A percentile compares a stretch with the other conserved stretches of the same genome.
Conservation (phyloP, 2,113 vertebrate genomes). For the Clarias gariepinus region DNA sequence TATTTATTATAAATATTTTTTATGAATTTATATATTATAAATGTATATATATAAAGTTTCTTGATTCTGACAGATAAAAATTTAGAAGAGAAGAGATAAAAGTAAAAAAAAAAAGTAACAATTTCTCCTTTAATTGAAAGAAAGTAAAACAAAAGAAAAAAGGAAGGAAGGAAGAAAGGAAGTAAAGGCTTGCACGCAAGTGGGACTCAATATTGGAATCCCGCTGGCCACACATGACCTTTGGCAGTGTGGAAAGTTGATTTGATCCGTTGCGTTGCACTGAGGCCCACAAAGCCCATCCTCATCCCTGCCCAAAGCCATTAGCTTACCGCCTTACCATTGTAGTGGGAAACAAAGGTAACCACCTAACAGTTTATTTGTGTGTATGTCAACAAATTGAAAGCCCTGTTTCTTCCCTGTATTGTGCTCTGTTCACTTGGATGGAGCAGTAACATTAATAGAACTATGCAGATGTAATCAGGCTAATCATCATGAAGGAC, state of each 20-base stretch:
- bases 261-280: constrained; percentile 62
- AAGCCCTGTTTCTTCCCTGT: constrained; percentile 34
- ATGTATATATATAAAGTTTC: too few species aligned
- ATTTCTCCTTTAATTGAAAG: constrained; percentile 35
- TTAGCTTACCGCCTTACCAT: constrained; percentile 55
- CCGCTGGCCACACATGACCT: constrained; percentile 70
- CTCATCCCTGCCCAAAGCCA: constrained; percentile 62
- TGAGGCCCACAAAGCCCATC: constrained; percentile 65
- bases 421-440: constrained; percentile 43
- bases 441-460: constrained; percentile 47
- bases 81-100: not conserved
- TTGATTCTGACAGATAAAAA: too few species aligned
- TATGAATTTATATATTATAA: too few species aligned
- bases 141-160: not conserved
- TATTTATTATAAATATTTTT: too few species aligned
- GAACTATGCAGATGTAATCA: constrained; percentile 43
- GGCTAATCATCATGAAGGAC: constrained; percentile 48
- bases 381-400: constrained; percentile 10
- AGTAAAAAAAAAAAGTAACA: constrained; percentile 5
- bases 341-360: constrained; percentile 21
- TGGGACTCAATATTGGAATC: constrained; percentile 52
- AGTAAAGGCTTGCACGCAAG: constrained; percentile 20
- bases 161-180: not conserved
- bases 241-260: constrained; percentile 68
- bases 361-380: constrained; percentile 18